Conservation (phyloP, 2,113 vertebrate species). For the Centropus unirufus region DNA sequence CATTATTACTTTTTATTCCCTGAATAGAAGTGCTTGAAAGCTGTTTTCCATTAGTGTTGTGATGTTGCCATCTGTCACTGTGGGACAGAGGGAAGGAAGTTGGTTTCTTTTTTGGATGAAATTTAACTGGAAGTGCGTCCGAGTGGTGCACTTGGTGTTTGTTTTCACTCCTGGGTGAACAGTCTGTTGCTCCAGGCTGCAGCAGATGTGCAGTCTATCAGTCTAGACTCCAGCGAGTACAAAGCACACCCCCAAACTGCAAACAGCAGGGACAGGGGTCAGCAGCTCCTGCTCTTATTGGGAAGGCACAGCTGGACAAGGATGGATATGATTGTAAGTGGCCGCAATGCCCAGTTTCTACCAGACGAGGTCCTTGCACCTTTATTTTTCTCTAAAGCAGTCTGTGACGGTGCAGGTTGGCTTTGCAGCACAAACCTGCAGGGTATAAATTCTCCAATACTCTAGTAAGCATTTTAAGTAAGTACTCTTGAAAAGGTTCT, state of each 20-base stretch:
- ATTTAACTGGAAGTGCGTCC: neutral
- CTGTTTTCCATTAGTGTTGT: neutral
- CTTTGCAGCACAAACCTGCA: neutral
- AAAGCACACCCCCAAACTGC: neutral
- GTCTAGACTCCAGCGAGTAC: neutral
- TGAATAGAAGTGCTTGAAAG: neutral
- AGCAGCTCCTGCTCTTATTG: neutral
- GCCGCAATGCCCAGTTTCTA: neutral
- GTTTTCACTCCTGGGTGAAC: rapidly evolving
- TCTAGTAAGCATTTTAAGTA: neutral
- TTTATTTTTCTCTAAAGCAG: constrained; percentile 44
- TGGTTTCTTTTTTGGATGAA: neutral
- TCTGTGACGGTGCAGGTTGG: neutral
- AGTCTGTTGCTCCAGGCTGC: neutral
- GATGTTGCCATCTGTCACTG: neutral
- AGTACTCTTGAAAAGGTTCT: neutral
- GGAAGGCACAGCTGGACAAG: neutral
- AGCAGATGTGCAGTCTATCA: neutral
- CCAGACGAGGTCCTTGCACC: constrained; percentile 61
- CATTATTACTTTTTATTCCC: neutral
- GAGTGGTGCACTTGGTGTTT: neutral
- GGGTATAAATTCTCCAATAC: neutral
- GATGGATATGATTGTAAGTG: neutral
- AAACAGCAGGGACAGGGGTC: neutral
- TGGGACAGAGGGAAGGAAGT: neutral